A percentile compares a stretch with the other conserved stretches of the same genome.
These are phyloP conservation scores for Pampusana beccarii DNA, from an alignment of 2,113 vertebrate genomes.

Conservation along the genomic window DNA sequence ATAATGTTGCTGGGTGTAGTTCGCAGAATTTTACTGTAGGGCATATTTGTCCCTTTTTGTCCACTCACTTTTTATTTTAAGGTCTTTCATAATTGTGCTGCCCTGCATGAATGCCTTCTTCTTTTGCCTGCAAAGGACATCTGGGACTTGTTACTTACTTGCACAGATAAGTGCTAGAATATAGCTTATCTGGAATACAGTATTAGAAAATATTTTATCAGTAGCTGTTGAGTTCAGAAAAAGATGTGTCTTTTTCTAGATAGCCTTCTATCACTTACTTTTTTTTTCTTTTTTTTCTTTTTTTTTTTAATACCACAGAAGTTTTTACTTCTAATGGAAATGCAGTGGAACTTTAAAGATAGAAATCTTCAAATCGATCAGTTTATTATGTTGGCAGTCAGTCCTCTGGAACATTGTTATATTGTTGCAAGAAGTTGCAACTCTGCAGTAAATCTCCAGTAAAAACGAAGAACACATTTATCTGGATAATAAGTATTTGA, in stretches of 20 bases:
- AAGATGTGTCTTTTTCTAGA: background rate
- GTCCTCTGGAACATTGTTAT: background rate
- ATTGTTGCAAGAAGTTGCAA: background rate
- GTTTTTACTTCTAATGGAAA: background rate
- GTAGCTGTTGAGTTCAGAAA: background rate
- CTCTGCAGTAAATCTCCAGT: background rate
- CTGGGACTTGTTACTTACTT: background rate
- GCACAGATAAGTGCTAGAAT: background rate
- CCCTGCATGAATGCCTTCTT: background rate
- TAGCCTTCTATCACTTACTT: background rate
- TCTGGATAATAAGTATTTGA: background rate
- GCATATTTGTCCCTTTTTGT: background rate
- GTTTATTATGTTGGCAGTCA: background rate
- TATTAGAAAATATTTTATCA: background rate
- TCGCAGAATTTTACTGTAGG: background rate
- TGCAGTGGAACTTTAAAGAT: background rate
- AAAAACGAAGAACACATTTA: background rate
- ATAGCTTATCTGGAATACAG: background rate
- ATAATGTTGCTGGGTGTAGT: background rate
- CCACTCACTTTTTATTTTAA: background rate
- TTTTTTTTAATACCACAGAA: background rate
- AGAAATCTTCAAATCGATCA: conserved; percentile 11
- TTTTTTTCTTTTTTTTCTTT: background rate
- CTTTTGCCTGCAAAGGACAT: background rate
- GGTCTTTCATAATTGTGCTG: background rate